Base-by-base conservation (phyloP, 2,888 invertebrate genomes). In the Gastracanthus pulcherrimus region DNA sequence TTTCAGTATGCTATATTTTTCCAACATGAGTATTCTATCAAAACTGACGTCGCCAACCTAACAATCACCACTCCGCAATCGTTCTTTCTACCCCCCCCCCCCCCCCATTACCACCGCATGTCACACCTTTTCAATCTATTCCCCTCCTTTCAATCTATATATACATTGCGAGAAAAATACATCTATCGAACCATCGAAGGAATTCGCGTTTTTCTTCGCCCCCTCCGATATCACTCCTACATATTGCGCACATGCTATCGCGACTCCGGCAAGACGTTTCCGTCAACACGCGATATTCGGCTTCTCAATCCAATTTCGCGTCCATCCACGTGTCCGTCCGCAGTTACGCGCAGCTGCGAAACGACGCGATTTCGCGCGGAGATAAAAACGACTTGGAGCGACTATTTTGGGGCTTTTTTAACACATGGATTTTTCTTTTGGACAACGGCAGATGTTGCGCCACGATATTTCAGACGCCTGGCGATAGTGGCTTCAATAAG, bases 291-390 rank as follows among this genome's bases (percentile, higher is more conserved):
- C 48, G 29, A 62, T 74, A 77, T 81, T 81, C n/a, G 51, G 72
- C 26, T 78, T 77, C 26, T 64, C 74, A 34, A 78, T 78, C 72
- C 81, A 81, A 81, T 78, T 78, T 81, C 74, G 36, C 66, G 58
- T 60, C 55, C 55, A n/a, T 72, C 31, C 69, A 77, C 26, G 6
- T 9, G 26, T 60, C 29, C 31, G 58, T 41, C 31, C 34, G 29
- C 4, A 13, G 58, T 6, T 38, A 4, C 9, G 3, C 29, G 26
- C 16, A 31, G 58, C 58, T 60, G 58, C 13, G 38, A 38, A 38
- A 38, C n/a, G n/a, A n/a, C n/a, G n/a, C n/a, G 23, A 13, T 19
- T 62, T 36, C 34, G 2, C n/a, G 1, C 19, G 36, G 9, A 36
- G 19, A 34, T 2, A 16, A 31, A 11, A 16, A 23, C n/a, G n/a